Percentiles rank a stretch among this genome's conserved stretches.
Conservation (phyloP, 2,113 vertebrate species). For the Scomber scombrus region DNA sequence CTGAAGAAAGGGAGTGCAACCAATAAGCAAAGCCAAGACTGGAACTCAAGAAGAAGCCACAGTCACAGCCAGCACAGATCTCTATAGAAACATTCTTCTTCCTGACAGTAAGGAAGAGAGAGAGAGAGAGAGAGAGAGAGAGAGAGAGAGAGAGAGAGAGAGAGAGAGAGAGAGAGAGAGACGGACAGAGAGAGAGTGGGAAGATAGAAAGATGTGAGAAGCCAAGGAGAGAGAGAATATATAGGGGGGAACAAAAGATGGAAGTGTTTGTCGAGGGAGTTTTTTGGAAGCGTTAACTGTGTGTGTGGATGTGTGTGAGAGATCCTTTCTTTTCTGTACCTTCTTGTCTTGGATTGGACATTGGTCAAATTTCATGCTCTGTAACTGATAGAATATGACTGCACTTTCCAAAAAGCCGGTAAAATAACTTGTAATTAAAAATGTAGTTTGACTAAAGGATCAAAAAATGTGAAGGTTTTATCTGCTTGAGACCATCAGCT, state of each 20-base stretch:
- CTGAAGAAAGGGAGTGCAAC: neutral
- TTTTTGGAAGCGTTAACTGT: neutral
- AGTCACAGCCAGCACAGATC: constrained; percentile 14
- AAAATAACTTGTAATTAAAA: too few relatives aligned
- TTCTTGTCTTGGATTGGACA: neutral
- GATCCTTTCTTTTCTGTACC: neutral
- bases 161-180: neutral
- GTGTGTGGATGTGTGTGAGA: neutral
- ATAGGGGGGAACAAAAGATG: neutral
- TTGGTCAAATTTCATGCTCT: neutral
- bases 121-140: neutral
- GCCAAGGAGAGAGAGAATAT: constrained; percentile 18
- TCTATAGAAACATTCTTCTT: constrained; percentile 23
- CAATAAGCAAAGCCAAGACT: neutral
- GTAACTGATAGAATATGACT: too few relatives aligned
- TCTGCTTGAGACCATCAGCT: too few relatives aligned
- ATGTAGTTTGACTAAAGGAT: too few relatives aligned
- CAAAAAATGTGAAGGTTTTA: too few relatives aligned
- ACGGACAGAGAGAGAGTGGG: too few relatives aligned
- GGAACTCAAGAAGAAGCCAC: neutral
- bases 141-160: neutral
- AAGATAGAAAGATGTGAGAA: neutral
- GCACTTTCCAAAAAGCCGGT: neutral
- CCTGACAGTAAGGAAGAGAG: neutral
- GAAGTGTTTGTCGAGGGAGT: neutral